Evolutionary conservation across 2,797 vertebrate species (phyloP), one percentile per base, ranked within the genome.

Genomic region (Sebastes nivosus): DNA sequence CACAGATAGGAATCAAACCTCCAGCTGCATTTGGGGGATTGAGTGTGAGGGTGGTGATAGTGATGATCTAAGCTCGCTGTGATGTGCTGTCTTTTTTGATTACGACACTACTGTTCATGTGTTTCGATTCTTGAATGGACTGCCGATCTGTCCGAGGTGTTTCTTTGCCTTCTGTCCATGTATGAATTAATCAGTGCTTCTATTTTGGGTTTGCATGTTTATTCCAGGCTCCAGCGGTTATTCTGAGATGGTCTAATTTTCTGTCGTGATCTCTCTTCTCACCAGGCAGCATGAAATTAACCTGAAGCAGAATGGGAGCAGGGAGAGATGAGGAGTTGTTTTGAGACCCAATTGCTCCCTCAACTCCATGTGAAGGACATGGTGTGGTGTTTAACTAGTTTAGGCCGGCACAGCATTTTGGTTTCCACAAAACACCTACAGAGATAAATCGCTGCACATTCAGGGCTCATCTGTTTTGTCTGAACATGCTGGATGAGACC

Each of bases 1-100:
- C 68, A 72, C 75, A 68, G 89, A 87, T 80, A 77, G 58, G 77
- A 87, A 84, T 87, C 80, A 84, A 66, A 86, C 60, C 71, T 79
- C 55, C 79, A 78, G 88, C 80, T 90, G 77, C 71, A 76, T 89
- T 80, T 52, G 54, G 36, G 38, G 72, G 64, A 88, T 80, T 80
- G 68, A 65, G 34, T 63, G 76, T 8, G 81, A 84, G 85, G 66
- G 24, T 32, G 61, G 59, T 68, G 69, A 85, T 79, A 68, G 54
- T 3, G 68, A 81, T 20, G 30, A 75, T 60, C 61, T 79, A 64
- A 34, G 63, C 75, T 84, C 1, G 0, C 50, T 60, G 61, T 82
- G 54, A 79, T 75, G 82, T 75, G 52, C 25, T 68, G 20, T 54
- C 22, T 60, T 71, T 75, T 55, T 74, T 73, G 16, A 72, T 82